A percentile compares a stretch with the other conserved stretches of the same genome.
Conservation (phyloP, 2,888 invertebrate genomes). For the Coelinius sp. region DNA sequence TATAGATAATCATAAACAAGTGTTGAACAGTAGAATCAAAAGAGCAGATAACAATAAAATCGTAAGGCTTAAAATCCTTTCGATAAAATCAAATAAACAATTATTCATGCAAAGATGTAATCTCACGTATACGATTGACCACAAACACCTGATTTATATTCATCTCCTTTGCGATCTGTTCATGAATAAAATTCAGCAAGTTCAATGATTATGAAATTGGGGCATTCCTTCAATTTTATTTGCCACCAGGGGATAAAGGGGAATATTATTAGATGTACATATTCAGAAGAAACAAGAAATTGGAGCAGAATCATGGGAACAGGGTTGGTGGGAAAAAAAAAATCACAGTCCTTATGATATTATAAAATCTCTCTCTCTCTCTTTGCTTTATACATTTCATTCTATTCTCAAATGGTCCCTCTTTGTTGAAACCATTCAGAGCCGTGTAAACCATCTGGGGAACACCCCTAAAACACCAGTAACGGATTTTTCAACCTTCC, state of each 20-base stretch:
- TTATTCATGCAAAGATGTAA: no score
- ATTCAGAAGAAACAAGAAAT: background rate
- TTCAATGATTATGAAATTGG: background rate
- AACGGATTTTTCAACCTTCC: slow-evolving; percentile 15
- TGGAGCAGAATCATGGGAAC: background rate
- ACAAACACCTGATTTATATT: background rate
- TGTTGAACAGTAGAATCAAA: no score
- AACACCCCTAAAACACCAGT: slow-evolving; percentile 12
- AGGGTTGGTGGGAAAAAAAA: background rate
- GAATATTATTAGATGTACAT: no score
- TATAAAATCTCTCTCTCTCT: no score
- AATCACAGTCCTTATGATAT: background rate
- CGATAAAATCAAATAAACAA: background rate
- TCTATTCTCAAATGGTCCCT: background rate
- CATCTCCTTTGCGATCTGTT: background rate
- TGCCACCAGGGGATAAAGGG: no score
- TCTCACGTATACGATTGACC: background rate
- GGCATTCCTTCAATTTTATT: no score
- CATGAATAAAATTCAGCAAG: background rate
- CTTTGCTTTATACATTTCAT: background rate
- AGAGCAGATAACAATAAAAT: no score
- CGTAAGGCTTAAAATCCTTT: no score
- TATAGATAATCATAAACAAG: no score
- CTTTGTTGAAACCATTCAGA: slow-evolving; percentile 11
- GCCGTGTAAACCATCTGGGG: slow-evolving; percentile 10